Evolutionary conservation across 2,888 invertebrate species (phyloP), one percentile per base, ranked within the genome.

Genomic region (Apodemia zela): DNA sequence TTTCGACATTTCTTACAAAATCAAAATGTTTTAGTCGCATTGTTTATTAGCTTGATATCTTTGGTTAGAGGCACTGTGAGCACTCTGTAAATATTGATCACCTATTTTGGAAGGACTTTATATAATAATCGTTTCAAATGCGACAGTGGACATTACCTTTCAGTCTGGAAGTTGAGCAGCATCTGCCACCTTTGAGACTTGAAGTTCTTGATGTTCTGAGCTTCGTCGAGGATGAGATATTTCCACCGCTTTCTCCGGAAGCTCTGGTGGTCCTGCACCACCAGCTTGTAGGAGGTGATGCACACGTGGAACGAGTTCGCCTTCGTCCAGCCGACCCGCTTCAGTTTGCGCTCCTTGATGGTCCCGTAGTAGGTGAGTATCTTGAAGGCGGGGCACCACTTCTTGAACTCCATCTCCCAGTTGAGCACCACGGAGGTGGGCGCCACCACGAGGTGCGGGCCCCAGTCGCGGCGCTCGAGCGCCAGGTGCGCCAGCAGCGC

Each of bases 391-490:
- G 99, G 99, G 86, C 99, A 99, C 99, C 99, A 99, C 87, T 99
- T 99, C 88, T 99, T 99, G 80, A 98, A 97, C 89, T 99, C 99
- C 97, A 99, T 98, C 92, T 99, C 99, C 99, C 99, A 99, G 91
- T 99, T 99, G 68, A 99, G 93, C 96, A 99, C 98, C 61, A 99
- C 99, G 71, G 99, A 99, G 17, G 99, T 99, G 66, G 99, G 99
- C 71, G 99, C 99, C 68, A 99, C 97, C 72, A 99, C 98, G 29
- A 99, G 93, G 93, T 99, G 99, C 63, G 99, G 99, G 42, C 99
- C 99, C 99, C 99, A 99, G 81, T 98, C 96, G 71, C 93, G 94
- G 78, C 95, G 95, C 77, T 97, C 98, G 75, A 97, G 97, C 25
- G 99, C 99, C 72, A 99, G 92, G 92, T 99, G 98, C 29, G 98